A percentile compares a stretch with the other conserved stretches of the same genome.
Evolutionary conservation across 2,113 vertebrate species (phyloP).

Genomic region (Chaenogobius annularis): DNA sequence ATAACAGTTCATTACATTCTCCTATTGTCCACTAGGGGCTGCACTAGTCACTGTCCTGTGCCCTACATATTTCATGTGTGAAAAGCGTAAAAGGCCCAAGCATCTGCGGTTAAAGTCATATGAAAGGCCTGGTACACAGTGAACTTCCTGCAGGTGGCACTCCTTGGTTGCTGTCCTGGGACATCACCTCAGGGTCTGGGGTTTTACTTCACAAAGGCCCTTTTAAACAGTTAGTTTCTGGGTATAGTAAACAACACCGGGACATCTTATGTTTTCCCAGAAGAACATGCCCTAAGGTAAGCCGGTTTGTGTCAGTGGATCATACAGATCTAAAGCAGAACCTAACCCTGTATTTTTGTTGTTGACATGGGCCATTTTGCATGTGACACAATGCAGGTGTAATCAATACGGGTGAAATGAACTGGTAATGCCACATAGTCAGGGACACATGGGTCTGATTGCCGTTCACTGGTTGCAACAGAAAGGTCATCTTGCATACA

Average conservation of each 20-base stretch:
- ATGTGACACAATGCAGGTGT: neutral
- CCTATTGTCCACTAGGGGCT: slow-evolving; percentile 32
- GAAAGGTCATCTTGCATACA: neutral
- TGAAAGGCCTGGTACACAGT: slow-evolving; percentile 54
- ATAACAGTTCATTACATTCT: neutral
- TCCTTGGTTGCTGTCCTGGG: slow-evolving; percentile 41
- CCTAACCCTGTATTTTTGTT: neutral
- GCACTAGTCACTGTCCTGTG: slow-evolving; percentile 14
- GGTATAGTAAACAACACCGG: slow-evolving; percentile 24
- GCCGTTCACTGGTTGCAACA: too few relatives aligned
- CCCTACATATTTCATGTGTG: slow-evolving; percentile 13
- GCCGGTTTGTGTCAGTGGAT: slow-evolving; percentile 1
- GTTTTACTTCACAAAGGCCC: slow-evolving; percentile 32
- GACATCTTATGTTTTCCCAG: slow-evolving; percentile 26
- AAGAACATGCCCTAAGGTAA: slow-evolving; percentile 22
- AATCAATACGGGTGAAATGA: too few relatives aligned
- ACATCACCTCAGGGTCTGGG: slow-evolving; percentile 33
- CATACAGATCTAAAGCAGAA: neutral
- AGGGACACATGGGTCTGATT: neutral
- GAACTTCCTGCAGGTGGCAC: slow-evolving; percentile 31
- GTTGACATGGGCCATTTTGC: neutral
- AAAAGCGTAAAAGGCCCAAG: slow-evolving; percentile 34
- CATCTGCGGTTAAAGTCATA: slow-evolving; percentile 53
- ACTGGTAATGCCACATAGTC: neutral
- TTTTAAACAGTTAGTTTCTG: slow-evolving; percentile 25